Evolutionary conservation across 2,797 vertebrate genomes (phyloP), one percentile per base, ranked within the genome.

Genomic region (Novumbra hubbsi): DNA sequence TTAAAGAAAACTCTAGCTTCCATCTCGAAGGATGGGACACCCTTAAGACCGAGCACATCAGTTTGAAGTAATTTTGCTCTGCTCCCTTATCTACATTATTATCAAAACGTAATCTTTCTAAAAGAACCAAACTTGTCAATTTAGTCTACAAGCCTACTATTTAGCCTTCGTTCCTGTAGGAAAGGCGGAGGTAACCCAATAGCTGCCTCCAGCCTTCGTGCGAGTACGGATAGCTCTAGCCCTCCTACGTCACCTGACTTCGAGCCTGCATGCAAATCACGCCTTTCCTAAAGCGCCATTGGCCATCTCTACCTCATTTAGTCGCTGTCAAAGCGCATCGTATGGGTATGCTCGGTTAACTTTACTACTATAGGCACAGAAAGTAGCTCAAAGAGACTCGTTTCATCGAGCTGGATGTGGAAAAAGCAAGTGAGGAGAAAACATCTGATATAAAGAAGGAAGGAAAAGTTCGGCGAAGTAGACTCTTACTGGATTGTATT

Each of bases 291-390:
- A 80, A 80, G 86, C 87, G 88, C 91, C 81, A 97, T 97, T 97
- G 96, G 96, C 94, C 92, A 87, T 81, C 92, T 87, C 83, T 83
- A 81, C 84, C 87, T 94, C 93, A 95, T 95, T 96, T 95, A 96
- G 95, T 91, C 91, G 92, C 92, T 91, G 90, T 92, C 91, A 89
- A 78, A 87, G 94, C 91, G 90, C 90, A 84, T 92, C 83, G 91
- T 89, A 94, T 93, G 92, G 93, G 91, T 93, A 94, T 90, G 88
- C 86, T 86, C 86, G 76, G 75, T 78, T 73, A 71, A 77, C 80
- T 75, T 78, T 78, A 66, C 70, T 27, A 71, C 70, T 48, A 41
- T 55, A 71, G 70, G 9, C 70, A 78, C 70, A 24, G 32, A 71
- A 60, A 71, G 70, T 71, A 71, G 70, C 70, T 41, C 70, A 71